Evolutionary conservation across 2,888 invertebrate species (phyloP), one percentile per base, ranked within the genome.

Genomic region (Lasioglossum figueresi): DNA sequence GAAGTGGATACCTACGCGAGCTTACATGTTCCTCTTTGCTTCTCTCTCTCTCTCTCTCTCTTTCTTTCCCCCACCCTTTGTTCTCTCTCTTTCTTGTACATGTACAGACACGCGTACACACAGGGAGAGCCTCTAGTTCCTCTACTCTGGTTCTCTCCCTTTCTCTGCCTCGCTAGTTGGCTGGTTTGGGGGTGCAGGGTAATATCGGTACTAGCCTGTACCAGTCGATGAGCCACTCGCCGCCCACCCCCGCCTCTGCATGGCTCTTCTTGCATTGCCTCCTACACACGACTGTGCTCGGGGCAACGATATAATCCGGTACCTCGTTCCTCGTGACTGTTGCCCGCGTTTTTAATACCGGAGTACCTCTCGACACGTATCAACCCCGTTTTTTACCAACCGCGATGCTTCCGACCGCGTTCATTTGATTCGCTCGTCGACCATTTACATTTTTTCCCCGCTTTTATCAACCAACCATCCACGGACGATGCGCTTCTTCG

Each of bases 201-300:
- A 94, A 94, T 94, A 94, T 94, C 92, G 93, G 94, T 94, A 93
- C 94, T 94, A 94, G 93, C 91, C 92, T 91, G 94, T 94, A 92
- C 94, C 94, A 94, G 94, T 92, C 94, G 92, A 93, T 91, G 92
- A 92, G 92, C 92, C 92, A 92, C 93, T 92, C 91, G 90, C 91
- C 91, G 81, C 89, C 91, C 87, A 40, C 70, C 70, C n/a, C 89
- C 86, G 34, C 82, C 86, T 86, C 86, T 83, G 81, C 89, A 79
- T 81, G 82, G 78, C 70, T 90, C 82, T 82, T 88, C 91, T 93
- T 91, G 91, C 92, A 92, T 91, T 90, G 93, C 90, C 88, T 88
- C 89, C 92, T 88, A 86, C 92, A 92, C 92, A 91, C 91, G 89
- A 88, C 85, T 83, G 76, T 84, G 91, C 86, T 87, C 87, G 89